Evolutionary conservation across 2,888 invertebrate genomes (phyloP).

Genomic region (Dicycla oo): DNA sequence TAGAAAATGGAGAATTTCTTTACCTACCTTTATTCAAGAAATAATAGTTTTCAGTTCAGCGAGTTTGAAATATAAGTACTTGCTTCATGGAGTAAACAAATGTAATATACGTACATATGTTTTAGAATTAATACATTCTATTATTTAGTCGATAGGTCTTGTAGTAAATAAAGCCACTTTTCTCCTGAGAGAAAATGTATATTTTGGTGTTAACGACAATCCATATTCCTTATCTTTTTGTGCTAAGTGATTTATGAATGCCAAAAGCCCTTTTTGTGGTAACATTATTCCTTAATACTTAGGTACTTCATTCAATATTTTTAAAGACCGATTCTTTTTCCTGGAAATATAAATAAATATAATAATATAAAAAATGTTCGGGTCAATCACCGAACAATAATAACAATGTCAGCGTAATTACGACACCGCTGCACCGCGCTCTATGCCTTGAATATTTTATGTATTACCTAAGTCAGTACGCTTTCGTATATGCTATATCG

Average conservation of each 20-base stretch:
- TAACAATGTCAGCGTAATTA: too few species aligned
- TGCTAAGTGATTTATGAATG: constrained; percentile 33
- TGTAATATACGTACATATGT: background rate
- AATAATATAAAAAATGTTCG: too few species aligned
- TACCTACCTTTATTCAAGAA: background rate
- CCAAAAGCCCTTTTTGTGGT: constrained; percentile 1
- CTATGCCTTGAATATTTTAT: too few species aligned
- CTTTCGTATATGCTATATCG: too few species aligned
- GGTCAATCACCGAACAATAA: too few species aligned
- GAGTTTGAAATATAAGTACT: constrained; percentile 2
- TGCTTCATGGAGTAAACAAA: constrained; percentile 20
- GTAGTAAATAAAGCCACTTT: constrained; percentile 7
- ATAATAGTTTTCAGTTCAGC: background rate
- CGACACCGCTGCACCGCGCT: too few species aligned
- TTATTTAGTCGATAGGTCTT: background rate
- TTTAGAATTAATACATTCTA: background rate
- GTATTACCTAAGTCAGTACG: too few species aligned
- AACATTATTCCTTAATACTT: constrained; percentile 2
- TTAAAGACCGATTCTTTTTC: background rate
- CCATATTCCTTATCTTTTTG: constrained; percentile 15
- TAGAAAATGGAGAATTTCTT: background rate
- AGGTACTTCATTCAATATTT: constrained; percentile 6
- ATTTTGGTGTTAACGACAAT: constrained; percentile 12
- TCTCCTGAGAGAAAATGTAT: background rate
- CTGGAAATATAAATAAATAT: too few species aligned